Percentiles rank a stretch among this genome's conserved stretches.
These are phyloP conservation scores for Dendrocincla tyrannina DNA, from an alignment of 2,797 vertebrate species.

Conservation along the genomic window DNA sequence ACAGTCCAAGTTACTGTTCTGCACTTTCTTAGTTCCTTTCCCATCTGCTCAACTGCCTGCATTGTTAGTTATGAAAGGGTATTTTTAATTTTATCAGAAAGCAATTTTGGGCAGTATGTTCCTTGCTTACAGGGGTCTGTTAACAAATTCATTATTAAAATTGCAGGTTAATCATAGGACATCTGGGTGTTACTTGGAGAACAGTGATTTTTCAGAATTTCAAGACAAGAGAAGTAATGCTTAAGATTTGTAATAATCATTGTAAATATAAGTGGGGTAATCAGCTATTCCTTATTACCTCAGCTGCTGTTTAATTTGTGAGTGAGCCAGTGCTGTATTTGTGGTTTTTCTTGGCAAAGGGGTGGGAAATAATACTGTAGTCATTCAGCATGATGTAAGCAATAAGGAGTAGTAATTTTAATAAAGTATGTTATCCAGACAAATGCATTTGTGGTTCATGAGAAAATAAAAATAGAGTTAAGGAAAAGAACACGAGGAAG, in stretches of 20 bases:
- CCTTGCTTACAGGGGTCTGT: not conserved
- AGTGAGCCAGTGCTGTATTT: not conserved
- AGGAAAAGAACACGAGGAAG: not conserved
- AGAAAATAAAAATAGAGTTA: not conserved
- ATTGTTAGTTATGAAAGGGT: not conserved
- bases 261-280: not conserved
- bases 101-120: not conserved
- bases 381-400: fast-evolving
- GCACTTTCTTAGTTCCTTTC: not conserved
- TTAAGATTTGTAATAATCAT: not conserved
- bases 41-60: not conserved
- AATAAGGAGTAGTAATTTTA: not conserved
- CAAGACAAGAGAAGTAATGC: not conserved
- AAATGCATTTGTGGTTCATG: not conserved
- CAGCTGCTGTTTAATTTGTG: not conserved
- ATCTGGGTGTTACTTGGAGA: not conserved
- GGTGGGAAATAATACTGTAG: not conserved
- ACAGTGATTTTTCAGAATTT: not conserved
- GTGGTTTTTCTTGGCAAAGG: not conserved
- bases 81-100: not conserved
- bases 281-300: not conserved
- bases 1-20: not conserved
- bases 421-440: not conserved
- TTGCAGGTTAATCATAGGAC: not conserved
- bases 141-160: not conserved